Conservation (phyloP, 2,113 vertebrate genomes). For the Rhinogobius similis region DNA sequence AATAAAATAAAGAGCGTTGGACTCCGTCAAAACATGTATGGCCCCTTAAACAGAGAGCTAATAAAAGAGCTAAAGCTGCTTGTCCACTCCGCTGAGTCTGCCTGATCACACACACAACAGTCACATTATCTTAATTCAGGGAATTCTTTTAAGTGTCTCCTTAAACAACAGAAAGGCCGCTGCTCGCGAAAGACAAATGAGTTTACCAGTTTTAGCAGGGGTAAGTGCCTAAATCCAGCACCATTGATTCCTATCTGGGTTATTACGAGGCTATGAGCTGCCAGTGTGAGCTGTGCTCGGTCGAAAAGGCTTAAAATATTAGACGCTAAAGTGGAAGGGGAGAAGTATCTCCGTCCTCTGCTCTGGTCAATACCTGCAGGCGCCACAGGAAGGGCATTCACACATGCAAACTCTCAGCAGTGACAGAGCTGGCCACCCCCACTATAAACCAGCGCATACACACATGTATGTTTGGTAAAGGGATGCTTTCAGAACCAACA, state of each 20-base stretch:
- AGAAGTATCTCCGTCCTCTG: constrained; percentile 55
- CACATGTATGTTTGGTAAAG: constrained; percentile 68
- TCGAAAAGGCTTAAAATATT: constrained; percentile 66
- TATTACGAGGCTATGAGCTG: constrained; percentile 66
- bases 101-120: constrained; percentile 69
- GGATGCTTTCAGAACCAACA: constrained; percentile 80
- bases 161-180: constrained; percentile 59
- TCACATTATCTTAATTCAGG: constrained; percentile 76
- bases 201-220: constrained; percentile 71
- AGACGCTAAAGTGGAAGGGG: constrained; percentile 51
- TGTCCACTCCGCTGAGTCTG: constrained; percentile 64
- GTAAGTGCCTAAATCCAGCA: constrained; percentile 70
- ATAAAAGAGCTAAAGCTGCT: constrained; percentile 73
- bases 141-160: constrained; percentile 69
- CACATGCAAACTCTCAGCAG: constrained; percentile 54
- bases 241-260: constrained; percentile 69
- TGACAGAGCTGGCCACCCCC: constrained; percentile 38
- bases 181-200: constrained; percentile 66
- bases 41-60: constrained; percentile 76
- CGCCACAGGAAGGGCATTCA: constrained; percentile 60
- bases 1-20: constrained; percentile 85
- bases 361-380: constrained; percentile 70
- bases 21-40: constrained; percentile 83
- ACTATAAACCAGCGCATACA: constrained; percentile 4
- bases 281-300: constrained; percentile 49